Conservation (phyloP, 2,113 vertebrate genomes). For the Perca fluviatilis region DNA sequence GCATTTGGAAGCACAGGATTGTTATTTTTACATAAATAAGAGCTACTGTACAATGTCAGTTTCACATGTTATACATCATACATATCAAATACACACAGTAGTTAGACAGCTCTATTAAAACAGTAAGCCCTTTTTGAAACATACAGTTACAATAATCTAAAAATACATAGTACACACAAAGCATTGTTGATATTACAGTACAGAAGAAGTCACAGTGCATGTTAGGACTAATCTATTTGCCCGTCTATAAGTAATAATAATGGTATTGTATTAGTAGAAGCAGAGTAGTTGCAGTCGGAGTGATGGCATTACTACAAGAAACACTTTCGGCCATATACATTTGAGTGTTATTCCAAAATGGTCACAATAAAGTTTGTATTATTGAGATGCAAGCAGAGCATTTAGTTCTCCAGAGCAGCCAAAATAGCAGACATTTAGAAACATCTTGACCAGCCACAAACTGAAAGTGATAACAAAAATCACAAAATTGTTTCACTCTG, state of each 20-base stretch:
- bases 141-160: background rate
- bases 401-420: constrained; percentile 60
- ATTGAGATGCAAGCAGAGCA: constrained; percentile 50
- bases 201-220: constrained; percentile 9
- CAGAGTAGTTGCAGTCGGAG: constrained; percentile 36
- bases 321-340: constrained; percentile 5
- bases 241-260: background rate
- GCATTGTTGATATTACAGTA: constrained; percentile 5
- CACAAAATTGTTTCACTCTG: constrained; percentile 42
- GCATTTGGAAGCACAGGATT: background rate
- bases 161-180: constrained; percentile 16
- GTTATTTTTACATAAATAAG: background rate
- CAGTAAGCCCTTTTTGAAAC: constrained; percentile 2
- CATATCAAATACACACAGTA: constrained; percentile 33
- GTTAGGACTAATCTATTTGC: background rate
- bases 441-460: constrained; percentile 21
- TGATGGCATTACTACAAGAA: constrained; percentile 17
- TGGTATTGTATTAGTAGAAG: constrained; percentile 73
- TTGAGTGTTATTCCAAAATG: constrained; percentile 16
- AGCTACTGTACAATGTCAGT: background rate
- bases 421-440: constrained; percentile 35
- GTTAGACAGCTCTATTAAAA: constrained; percentile 44
- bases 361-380: constrained; percentile 11
- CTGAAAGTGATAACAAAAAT: constrained; percentile 3
- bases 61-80: constrained; percentile 19